phyloP scores from a whole-genome alignment of 1,140 invertebrate genomes.

The Neelides sp. region DNA sequence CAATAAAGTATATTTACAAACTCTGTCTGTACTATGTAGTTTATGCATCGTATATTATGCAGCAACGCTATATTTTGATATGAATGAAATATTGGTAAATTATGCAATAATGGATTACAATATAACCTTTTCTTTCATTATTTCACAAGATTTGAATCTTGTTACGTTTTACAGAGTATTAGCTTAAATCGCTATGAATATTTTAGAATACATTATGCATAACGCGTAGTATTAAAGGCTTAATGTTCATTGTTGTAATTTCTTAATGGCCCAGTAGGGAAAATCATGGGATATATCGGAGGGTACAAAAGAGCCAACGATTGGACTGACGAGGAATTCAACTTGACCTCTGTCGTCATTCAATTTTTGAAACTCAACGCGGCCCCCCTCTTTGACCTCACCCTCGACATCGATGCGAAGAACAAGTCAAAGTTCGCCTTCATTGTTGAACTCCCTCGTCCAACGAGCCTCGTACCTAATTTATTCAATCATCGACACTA shows the following conservation, averaged over 20 bases:
- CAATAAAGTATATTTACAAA: no score
- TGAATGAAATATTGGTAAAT: no score
- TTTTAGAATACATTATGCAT: no score
- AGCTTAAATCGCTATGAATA: no score
- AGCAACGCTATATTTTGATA: no score
- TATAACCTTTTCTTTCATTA: no score
- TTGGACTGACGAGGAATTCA: conserved; percentile 23
- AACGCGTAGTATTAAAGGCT: no score
- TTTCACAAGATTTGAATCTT: no score
- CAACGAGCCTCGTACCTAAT: conserved; percentile 26
- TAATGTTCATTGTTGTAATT: background rate
- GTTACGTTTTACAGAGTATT: no score
- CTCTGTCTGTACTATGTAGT: no score
- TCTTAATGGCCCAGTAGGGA: conserved; percentile 3
- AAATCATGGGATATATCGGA: conserved; percentile 19
- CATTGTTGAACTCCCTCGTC: conserved; percentile 25
- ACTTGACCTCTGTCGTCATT: conserved; percentile 19
- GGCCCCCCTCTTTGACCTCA: conserved; percentile 24
- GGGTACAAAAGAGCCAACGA: conserved; percentile 20
- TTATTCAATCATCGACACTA: conserved; percentile 16
- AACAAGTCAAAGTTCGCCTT: conserved; percentile 18
- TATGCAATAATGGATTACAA: no score
- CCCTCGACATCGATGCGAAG: conserved; percentile 23
- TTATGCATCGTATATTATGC: no score
- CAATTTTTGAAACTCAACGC: conserved; percentile 16